Percentiles rank a stretch among this genome's conserved stretches.
Evolutionary conservation across 2,888 invertebrate genomes (phyloP).

Genomic region (Notodonta ziczac): DNA sequence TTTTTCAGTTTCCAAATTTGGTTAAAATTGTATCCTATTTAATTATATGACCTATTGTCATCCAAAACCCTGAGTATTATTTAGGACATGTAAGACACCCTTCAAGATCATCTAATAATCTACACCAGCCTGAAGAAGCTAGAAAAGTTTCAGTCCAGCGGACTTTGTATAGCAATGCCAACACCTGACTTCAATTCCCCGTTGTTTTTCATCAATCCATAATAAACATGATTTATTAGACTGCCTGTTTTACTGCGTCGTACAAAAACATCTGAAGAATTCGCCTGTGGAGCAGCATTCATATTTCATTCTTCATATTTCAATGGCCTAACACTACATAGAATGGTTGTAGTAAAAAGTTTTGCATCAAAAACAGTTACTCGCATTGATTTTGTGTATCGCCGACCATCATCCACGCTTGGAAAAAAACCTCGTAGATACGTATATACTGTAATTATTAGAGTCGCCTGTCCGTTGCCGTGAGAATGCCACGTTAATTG

Average conservation of each 20-base stretch:
- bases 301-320: not conserved
- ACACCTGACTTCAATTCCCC: not conserved
- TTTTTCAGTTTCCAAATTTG: too few relatives aligned
- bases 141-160: not conserved
- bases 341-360: not conserved
- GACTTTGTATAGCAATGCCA: not conserved
- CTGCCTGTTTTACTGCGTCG: not conserved
- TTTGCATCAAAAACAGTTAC: conserved; percentile 8
- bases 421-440: conserved; percentile 31
- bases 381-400: conserved; percentile 22
- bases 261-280: not conserved
- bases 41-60: too few relatives aligned
- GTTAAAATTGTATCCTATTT: too few relatives aligned
- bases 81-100: too few relatives aligned
- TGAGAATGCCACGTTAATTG: conserved; percentile 61
- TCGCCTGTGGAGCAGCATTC: not conserved
- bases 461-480: conserved; percentile 51
- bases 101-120: too few relatives aligned
- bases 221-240: conserved; percentile 1
- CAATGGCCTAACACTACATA: not conserved
- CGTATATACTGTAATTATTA: conserved; percentile 48
- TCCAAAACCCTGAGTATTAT: too few relatives aligned
- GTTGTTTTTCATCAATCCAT: conserved; percentile 1
- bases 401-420: conserved; percentile 6
- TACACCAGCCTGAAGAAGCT: too few relatives aligned